Conservation (phyloP, 2,113 vertebrate genomes). For the Chloropsis hardwickii region DNA sequence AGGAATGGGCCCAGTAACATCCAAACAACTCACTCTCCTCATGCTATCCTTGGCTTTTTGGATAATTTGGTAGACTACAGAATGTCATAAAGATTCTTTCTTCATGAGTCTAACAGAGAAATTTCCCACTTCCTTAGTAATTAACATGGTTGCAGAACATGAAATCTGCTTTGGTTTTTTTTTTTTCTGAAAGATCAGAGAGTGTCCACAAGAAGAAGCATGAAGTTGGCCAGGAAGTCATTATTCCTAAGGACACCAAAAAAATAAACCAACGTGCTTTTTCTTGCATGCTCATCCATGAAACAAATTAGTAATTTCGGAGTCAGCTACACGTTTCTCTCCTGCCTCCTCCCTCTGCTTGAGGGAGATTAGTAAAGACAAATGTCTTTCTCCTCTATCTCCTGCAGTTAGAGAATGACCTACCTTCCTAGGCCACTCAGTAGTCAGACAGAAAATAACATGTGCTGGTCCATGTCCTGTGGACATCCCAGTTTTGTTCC, state of each 20-base stretch:
- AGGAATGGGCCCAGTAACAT: rapidly evolving
- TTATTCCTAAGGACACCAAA: not conserved
- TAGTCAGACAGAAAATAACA: not conserved
- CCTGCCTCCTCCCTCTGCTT: not conserved
- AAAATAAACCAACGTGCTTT: too few species aligned
- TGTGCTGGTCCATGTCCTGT: rapidly evolving
- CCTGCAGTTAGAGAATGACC: not conserved
- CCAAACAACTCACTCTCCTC: not conserved
- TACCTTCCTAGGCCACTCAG: not conserved
- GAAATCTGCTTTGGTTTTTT: not conserved
- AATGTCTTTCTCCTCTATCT: not conserved
- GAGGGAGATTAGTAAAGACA: not conserved
- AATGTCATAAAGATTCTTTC: not conserved
- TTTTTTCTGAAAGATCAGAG: not conserved
- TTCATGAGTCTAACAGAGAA: not conserved
- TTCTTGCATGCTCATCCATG: not conserved
- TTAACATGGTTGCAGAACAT: rapidly evolving
- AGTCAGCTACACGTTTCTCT: not conserved
- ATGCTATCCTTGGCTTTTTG: not conserved
- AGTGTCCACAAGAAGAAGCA: not conserved
- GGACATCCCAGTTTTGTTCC: not conserved
- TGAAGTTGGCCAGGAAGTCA: not conserved
- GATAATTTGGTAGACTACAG: not conserved
- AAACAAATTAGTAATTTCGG: not conserved
- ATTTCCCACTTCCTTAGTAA: not conserved